Percentiles rank a stretch among this genome's conserved stretches.
Evolutionary conservation across 2,113 vertebrate genomes (phyloP).

Genomic region (Eulacestoma nigropectus): DNA sequence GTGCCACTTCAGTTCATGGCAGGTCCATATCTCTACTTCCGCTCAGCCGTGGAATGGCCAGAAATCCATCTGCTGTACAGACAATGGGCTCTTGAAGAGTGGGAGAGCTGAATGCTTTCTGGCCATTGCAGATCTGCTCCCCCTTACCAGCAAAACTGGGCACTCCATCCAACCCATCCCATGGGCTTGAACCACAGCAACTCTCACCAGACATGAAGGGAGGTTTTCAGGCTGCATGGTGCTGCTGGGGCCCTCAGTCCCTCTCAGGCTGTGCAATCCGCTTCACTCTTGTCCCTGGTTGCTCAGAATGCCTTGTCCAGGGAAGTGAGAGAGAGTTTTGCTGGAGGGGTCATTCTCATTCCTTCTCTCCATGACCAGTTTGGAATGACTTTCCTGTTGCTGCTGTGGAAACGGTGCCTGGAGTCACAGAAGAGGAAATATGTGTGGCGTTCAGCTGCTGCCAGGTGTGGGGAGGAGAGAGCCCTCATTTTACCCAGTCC

Average conservation of each 20-base stretch:
- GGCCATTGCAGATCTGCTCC: fast-evolving
- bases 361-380: neutral
- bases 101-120: neutral
- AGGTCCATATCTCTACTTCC: neutral
- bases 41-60: neutral
- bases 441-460: neutral
- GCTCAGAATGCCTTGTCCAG: neutral
- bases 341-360: neutral
- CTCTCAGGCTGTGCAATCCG: fast-evolving
- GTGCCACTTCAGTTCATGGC: neutral
- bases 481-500: neutral
- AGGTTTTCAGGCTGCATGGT: neutral
- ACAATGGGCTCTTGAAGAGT: fast-evolving
- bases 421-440: neutral
- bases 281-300: neutral
- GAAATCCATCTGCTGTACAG: neutral
- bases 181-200: neutral
- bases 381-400: neutral
- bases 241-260: fast-evolving
- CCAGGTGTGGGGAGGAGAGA: conserved; percentile 4
- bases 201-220: fast-evolving
- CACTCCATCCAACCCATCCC: fast-evolving
- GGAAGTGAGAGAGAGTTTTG: neutral
- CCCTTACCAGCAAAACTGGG: neutral
- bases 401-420: neutral